These are phyloP conservation scores for Rhincodon typus DNA, from an alignment of 2,797 vertebrate genomes.

Conservation along the genomic window DNA sequence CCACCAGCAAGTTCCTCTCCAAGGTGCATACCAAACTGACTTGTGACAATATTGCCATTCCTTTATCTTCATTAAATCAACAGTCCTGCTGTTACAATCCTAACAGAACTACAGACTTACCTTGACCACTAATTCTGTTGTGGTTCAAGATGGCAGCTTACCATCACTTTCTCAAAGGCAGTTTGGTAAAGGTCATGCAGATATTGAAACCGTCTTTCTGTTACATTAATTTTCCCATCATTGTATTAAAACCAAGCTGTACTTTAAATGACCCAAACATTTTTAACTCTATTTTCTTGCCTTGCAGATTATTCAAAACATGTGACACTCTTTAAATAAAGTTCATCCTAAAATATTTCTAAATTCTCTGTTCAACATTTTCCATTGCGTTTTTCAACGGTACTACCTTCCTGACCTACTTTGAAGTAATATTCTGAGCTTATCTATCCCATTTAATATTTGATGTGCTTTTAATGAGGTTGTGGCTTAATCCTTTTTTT, in stretches of 20 bases:
- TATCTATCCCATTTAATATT: constrained; percentile 16
- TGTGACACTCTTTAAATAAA: not conserved
- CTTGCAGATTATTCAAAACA: not conserved
- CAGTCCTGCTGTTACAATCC: too few species aligned
- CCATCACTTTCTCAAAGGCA: too few species aligned
- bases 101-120: too few species aligned
- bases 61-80: too few species aligned
- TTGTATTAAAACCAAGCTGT: not conserved
- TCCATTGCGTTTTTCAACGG: not conserved
- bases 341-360: not conserved
- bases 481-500: not conserved
- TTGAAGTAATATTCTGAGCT: not conserved
- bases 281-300: not conserved
- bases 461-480: constrained; percentile 17
- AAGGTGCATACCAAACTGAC: too few species aligned
- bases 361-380: not conserved
- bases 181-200: not conserved
- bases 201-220: not conserved
- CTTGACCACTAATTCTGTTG: too few species aligned
- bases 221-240: not conserved
- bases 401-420: not conserved
- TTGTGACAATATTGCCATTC: too few species aligned
- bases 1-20: too few species aligned
- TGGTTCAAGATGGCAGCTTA: too few species aligned
- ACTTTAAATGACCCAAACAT: not conserved